Base-by-base conservation (phyloP, 2,797 vertebrate genomes). In the Microctenopoma steveboyesi region DNA sequence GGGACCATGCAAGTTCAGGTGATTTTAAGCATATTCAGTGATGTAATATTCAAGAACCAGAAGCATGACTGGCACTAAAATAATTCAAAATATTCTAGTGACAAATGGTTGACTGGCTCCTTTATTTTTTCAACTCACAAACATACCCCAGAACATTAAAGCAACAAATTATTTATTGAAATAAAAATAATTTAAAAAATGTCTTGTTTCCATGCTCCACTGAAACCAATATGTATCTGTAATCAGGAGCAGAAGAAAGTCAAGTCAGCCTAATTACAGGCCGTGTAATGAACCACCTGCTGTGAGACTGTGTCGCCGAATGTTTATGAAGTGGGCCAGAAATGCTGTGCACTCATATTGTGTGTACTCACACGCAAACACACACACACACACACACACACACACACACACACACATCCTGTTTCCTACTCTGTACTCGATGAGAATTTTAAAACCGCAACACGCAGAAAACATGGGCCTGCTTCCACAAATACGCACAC, bases 251-350 rank as follows among this genome's bases (percentile, higher is more conserved):
- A 87, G 82, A 79, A 76, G 82, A 88, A 84, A 89, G 87, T 89
- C 79, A 87, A 90, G 83, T 88, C 86, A 86, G 78, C 75, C 87
- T 89, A 88, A 91, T 91, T 90, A 91, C 81, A 81, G 73, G 72
- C 81, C 52, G 71, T 84, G 88, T 89, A 89, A 92, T 87, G 88
- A 91, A 84, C 83, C 87, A 86, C 89, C 88, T 90, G 88, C 88
- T 89, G 85, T 76, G 83, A 86, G 79, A 77, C 67, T 70, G 69
- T 83, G 74, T 78, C 68, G 47, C 78, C 3, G 70, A 79, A 80
- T 82, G 76, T 85, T 82, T 79, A 73, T 74, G 71, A 87, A 86
- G 77, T 72, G 67, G 64, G 73, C 69, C 69, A 86, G 67, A 80
- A 82, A 81, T 67, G 56, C 72, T 71, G 78, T 58, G 56, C 50